Evolutionary conservation across 2,797 vertebrate genomes (phyloP).

Genomic region (Pterois miles): DNA sequence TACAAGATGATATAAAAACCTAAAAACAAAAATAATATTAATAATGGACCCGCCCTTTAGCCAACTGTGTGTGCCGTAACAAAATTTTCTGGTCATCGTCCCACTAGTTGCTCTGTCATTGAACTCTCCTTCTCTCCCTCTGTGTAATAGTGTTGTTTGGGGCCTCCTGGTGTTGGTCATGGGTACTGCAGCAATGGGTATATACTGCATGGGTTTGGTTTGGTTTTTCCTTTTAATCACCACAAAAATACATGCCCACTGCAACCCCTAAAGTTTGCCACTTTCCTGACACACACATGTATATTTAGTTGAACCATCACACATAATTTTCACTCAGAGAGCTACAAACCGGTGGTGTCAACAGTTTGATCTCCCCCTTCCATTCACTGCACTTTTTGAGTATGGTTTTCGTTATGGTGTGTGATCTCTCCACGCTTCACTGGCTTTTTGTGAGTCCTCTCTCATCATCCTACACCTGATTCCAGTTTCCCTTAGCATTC

Average conservation of each 20-base stretch:
- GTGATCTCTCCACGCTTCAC: slow-evolving; percentile 74
- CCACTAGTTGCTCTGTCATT: slow-evolving; percentile 67
- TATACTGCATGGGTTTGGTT: slow-evolving; percentile 89
- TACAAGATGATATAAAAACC: neutral
- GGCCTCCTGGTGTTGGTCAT: slow-evolving; percentile 86
- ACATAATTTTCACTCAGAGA: slow-evolving; percentile 47
- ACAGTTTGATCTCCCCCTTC: slow-evolving; percentile 1
- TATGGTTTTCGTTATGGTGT: slow-evolving; percentile 42
- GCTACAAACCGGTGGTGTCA: slow-evolving; percentile 4
- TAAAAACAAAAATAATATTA: neutral
- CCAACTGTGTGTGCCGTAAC: slow-evolving; percentile 26
- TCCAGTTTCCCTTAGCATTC: slow-evolving; percentile 46
- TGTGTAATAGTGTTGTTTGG: slow-evolving; percentile 87
- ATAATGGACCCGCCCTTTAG: neutral
- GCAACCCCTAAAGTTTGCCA: slow-evolving; percentile 61
- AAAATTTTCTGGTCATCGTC: slow-evolving; percentile 22
- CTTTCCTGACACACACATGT: slow-evolving; percentile 38
- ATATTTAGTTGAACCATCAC: slow-evolving; percentile 31
- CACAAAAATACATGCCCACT: slow-evolving; percentile 66
- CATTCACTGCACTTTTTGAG: slow-evolving; percentile 74
- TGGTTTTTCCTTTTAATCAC: slow-evolving; percentile 64
- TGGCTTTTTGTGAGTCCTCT: slow-evolving; percentile 69
- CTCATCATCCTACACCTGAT: slow-evolving; percentile 13
- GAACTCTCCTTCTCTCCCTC: slow-evolving; percentile 83
- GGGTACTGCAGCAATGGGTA: slow-evolving; percentile 87